Evolutionary conservation across 1,140 invertebrate species (phyloP), one percentile per base, ranked within the genome.

Genomic region (Papilio polyxenes): DNA sequence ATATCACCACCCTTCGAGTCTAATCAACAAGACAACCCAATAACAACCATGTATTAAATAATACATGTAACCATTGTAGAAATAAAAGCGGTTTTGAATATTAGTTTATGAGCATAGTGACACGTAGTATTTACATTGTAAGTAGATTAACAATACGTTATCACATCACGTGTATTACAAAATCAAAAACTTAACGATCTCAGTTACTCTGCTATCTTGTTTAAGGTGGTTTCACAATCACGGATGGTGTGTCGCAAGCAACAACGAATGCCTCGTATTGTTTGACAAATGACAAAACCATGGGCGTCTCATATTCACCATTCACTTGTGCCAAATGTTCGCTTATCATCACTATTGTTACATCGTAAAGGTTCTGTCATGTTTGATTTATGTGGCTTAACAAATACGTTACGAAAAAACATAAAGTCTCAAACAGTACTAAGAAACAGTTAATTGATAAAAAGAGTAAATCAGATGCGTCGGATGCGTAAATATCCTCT

Each of bases 251-350:
- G 89, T 88, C 85, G 88, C 83, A 91, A 91, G 88, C 84, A 85
- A 83, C 83, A 84, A 83, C 87, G 85, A 89, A 90, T 90, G 79
- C 82, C 81, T 83, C 82, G 78, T 83, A 89, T 88, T 91, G 89
- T 92, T 90, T 90, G 88, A 85, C 82, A 85, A 82, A 83, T 85
- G 85, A 88, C 88, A 89, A 89, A 88, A 87, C 84, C 78, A 80
- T 80, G 78, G 78, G 80, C 75, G 56, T 56, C 83, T 82, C 81
- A 59, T 80, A 76, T 81, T 83, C 74, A 59, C 65, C 79, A 80
- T 84, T 84, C 80, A 82, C 78, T 80, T 79, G 83, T 69, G 74
- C 72, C 81, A 80, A 85, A 74, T 62, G 40, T 31, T 48, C 56
- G 82, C 69, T 83, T 86, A 86, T 83, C 83, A 81, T 59, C 69